Percentiles rank a stretch among this genome's conserved stretches.
Evolutionary conservation across 2,888 invertebrate genomes (phyloP).

Genomic region (Dendrolimus pini): DNA sequence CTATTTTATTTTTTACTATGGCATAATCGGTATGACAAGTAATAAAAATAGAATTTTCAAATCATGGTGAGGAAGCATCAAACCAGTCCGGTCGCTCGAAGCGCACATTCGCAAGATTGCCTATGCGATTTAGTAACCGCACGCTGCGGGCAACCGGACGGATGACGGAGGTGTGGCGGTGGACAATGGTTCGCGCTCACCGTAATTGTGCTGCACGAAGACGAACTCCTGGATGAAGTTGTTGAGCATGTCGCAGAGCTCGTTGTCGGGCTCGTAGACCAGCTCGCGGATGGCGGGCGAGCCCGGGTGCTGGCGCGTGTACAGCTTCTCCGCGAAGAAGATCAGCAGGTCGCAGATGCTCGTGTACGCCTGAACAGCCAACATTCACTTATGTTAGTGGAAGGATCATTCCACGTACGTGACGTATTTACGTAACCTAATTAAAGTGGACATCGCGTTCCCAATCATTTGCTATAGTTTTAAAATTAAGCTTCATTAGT

Average conservation of each 20-base stretch:
- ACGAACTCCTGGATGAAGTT: conserved; percentile 95
- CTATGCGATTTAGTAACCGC: background rate
- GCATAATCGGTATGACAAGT: too few relatives aligned
- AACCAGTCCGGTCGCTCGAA: too few relatives aligned
- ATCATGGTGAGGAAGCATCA: too few relatives aligned
- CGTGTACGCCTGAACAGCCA: conserved; percentile 87
- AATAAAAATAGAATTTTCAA: too few relatives aligned
- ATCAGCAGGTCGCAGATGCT: conserved; percentile 97
- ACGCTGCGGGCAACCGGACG: conserved; percentile 9
- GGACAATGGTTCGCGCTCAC: conserved; percentile 44
- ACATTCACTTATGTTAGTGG: conserved; percentile 27
- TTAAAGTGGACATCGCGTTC: too few relatives aligned
- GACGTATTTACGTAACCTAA: too few relatives aligned
- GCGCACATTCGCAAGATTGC: background rate
- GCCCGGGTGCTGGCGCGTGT: conserved; percentile 52
- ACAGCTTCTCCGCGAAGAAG: conserved; percentile 92
- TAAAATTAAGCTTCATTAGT: too few relatives aligned
- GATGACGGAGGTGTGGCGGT: too few relatives aligned
- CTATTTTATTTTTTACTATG: too few relatives aligned
- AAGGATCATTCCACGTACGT: too few relatives aligned
- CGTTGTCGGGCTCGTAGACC: conserved; percentile 87
- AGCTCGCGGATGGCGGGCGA: conserved; percentile 72
- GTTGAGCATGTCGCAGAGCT: conserved; percentile 88
- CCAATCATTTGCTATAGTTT: too few relatives aligned
- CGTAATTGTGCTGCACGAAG: conserved; percentile 94